Conservation (phyloP, 2,797 vertebrate genomes). For the Ciconia nigra region DNA sequence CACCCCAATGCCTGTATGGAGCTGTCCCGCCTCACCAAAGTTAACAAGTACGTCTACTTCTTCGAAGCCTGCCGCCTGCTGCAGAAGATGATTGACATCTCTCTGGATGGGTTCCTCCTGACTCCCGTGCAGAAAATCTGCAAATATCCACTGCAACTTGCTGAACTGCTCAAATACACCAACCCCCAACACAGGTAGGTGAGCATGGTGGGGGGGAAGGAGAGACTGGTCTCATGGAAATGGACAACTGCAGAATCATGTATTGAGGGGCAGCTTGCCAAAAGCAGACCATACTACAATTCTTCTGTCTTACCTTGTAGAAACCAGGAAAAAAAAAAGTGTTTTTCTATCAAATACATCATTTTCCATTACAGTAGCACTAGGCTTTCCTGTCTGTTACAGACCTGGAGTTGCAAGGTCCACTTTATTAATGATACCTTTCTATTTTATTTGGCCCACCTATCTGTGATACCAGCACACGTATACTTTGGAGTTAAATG, state of each 20-base stretch:
- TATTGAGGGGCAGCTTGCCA: neutral
- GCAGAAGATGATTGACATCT: constrained; percentile 97
- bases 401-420: neutral
- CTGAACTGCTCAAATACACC: constrained; percentile 94
- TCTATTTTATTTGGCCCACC: neutral
- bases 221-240: rapidly evolving
- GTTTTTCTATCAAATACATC: neutral
- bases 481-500: neutral
- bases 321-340: neutral
- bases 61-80: constrained; percentile 94
- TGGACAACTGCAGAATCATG: rapidly evolving
- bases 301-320: neutral
- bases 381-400: neutral
- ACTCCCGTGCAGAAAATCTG: constrained; percentile 98
- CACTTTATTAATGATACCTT: neutral
- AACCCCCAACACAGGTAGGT: constrained; percentile 90
- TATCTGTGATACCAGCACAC: neutral
- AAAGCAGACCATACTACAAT: rapidly evolving
- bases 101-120: constrained; percentile 92
- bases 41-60: constrained; percentile 95
- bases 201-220: rapidly evolving
- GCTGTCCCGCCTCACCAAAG: constrained; percentile 89
- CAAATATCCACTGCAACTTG: constrained; percentile 94
- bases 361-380: neutral
- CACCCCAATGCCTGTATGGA: constrained; percentile 93